Evolutionary conservation across 2,888 invertebrate genomes (phyloP).

Genomic region (Antitype chi): DNA sequence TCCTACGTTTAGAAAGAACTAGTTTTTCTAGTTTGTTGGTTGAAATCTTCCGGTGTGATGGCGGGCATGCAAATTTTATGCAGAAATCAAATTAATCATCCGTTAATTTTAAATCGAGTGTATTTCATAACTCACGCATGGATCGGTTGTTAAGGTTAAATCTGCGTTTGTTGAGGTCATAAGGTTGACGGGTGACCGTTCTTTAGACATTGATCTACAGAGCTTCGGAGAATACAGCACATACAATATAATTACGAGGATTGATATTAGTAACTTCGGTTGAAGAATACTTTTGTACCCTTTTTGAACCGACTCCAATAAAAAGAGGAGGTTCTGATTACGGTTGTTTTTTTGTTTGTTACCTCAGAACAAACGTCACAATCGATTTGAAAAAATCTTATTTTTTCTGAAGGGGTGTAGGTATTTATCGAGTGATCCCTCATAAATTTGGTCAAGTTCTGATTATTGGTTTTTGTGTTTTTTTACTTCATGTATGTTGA

Average conservation of each 20-base stretch:
- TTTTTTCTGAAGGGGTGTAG: too few species aligned
- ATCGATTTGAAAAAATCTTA: too few species aligned
- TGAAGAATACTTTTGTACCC: neutral
- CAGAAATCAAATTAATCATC: constrained; percentile 12
- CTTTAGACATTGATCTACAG: neutral
- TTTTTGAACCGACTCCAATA: too few species aligned
- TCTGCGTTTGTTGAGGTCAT: neutral
- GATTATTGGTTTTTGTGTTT: too few species aligned
- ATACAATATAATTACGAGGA: neutral
- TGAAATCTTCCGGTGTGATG: constrained; percentile 46
- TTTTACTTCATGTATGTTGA: too few species aligned
- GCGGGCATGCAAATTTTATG: constrained; percentile 41
- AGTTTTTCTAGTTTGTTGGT: constrained; percentile 36
- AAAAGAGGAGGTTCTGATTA: too few species aligned
- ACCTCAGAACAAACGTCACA: neutral
- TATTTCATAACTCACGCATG: neutral
- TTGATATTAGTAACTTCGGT: neutral
- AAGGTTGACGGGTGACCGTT: neutral
- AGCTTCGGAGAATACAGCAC: too few species aligned
- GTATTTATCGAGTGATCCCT: too few species aligned
- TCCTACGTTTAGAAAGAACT: constrained; percentile 17
- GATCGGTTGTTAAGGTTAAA: neutral
- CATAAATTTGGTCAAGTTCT: too few species aligned
- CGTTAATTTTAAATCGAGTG: constrained; percentile 1
- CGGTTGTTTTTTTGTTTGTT: too few species aligned